Conservation (phyloP, 2,113 vertebrate genomes). For the Lathamus discolor region DNA sequence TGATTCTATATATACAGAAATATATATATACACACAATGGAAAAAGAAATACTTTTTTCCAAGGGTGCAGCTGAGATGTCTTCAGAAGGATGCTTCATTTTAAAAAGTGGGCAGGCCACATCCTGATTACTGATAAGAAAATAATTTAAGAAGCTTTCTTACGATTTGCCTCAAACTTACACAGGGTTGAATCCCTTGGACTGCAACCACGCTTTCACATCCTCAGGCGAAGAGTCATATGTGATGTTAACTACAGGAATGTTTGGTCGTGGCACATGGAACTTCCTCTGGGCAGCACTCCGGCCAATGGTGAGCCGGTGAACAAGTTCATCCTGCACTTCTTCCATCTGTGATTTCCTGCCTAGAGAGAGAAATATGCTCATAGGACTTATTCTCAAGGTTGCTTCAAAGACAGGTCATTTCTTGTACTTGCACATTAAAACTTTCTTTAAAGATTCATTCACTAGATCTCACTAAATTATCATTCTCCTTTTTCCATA, state of each 20-base stretch:
- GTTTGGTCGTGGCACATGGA: constrained; percentile 78
- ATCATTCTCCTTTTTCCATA: background rate
- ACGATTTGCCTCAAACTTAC: constrained; percentile 72
- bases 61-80: background rate
- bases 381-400: background rate
- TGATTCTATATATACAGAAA: background rate
- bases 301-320: constrained; percentile 91
- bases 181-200: constrained; percentile 92
- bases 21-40: background rate
- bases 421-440: background rate
- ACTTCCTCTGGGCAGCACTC: constrained; percentile 86
- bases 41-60: background rate
- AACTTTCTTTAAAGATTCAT: background rate
- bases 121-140: too few relatives aligned
- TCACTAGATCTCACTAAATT: background rate
- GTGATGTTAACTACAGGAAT: constrained; percentile 78
- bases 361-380: constrained; percentile 63
- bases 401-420: background rate
- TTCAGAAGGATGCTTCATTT: background rate
- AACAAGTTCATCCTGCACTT: constrained; percentile 93
- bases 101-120: background rate
- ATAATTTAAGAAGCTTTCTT: background rate
- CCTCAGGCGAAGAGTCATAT: constrained; percentile 84
- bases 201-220: constrained; percentile 88
- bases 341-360: constrained; percentile 97